A percentile compares a stretch with the other conserved stretches of the same genome.
Conservation (phyloP, 2,797 vertebrate species). For the Heteromormyrus szaboi region DNA sequence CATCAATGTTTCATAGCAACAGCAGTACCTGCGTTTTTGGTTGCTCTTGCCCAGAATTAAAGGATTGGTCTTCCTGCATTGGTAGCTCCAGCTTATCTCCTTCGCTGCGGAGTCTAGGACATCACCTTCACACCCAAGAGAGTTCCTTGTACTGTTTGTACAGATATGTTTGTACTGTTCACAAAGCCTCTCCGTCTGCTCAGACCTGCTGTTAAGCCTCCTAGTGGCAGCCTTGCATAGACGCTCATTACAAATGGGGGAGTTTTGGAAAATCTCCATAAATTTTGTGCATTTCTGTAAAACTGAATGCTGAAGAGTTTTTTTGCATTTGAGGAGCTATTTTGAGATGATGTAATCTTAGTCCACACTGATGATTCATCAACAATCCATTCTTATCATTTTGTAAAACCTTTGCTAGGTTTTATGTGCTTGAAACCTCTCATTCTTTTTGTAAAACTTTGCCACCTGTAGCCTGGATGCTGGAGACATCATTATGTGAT, state of each 20-base stretch:
- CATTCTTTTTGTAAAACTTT: background rate
- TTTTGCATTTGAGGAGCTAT: background rate
- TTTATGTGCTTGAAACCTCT: background rate
- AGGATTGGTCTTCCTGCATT: background rate
- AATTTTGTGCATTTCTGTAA: background rate
- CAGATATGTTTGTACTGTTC: background rate
- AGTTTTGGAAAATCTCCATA: background rate
- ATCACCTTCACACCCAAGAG: background rate
- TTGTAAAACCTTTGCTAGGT: background rate
- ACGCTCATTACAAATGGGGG: background rate
- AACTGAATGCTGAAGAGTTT: background rate
- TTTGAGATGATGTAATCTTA: background rate
- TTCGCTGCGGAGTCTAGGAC: background rate
- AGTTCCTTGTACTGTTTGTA: background rate
- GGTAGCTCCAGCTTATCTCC: background rate
- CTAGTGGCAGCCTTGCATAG: background rate
- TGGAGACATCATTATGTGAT: background rate
- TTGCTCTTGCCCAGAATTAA: background rate
- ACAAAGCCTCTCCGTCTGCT: background rate
- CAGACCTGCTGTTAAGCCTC: background rate
- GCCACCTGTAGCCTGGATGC: background rate
- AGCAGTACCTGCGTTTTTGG: background rate
- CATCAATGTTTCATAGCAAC: constrained; percentile 25
- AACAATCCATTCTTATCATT: background rate
- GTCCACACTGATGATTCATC: background rate